phyloP scores from a whole-genome alignment of 2,888 invertebrate species.

The Trachelus iudaicus region DNA sequence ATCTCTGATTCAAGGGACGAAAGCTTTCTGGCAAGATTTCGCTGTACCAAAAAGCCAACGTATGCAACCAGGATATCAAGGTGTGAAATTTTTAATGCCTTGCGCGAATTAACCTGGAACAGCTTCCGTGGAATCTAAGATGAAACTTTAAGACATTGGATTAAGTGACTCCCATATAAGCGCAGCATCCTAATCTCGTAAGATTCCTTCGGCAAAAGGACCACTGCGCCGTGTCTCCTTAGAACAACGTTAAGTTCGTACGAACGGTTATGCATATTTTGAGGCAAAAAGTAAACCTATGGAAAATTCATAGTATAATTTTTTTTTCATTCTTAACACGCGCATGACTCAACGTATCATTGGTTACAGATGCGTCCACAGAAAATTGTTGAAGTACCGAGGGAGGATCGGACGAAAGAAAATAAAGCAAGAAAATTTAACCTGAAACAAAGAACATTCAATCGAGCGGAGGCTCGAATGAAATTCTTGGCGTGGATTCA shows the following conservation, averaged over 20 bases:
- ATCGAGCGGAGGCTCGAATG: conserved; percentile 41
- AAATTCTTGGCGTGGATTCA: conserved; percentile 58
- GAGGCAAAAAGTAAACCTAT: neutral
- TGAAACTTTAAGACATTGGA: neutral
- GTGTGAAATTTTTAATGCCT: neutral
- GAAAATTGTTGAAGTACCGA: neutral
- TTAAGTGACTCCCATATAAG: neutral
- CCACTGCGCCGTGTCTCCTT: neutral
- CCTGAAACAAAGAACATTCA: neutral
- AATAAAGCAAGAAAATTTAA: neutral
- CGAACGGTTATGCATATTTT: neutral
- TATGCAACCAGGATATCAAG: neutral
- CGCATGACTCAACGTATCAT: neutral
- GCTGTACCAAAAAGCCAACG: neutral
- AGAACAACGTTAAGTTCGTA: neutral
- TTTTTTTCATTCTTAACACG: neutral
- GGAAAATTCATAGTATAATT: neutral
- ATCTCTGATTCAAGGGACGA: neutral
- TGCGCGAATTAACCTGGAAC: neutral
- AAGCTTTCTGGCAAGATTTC: neutral
- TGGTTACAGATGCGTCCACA: neutral
- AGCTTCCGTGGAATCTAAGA: neutral
- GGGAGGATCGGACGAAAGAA: neutral
- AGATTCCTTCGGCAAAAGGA: neutral
- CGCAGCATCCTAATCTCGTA: neutral